Evolutionary conservation across 2,113 vertebrate species (phyloP).

Genomic region (Glaucidium brasilianum): DNA sequence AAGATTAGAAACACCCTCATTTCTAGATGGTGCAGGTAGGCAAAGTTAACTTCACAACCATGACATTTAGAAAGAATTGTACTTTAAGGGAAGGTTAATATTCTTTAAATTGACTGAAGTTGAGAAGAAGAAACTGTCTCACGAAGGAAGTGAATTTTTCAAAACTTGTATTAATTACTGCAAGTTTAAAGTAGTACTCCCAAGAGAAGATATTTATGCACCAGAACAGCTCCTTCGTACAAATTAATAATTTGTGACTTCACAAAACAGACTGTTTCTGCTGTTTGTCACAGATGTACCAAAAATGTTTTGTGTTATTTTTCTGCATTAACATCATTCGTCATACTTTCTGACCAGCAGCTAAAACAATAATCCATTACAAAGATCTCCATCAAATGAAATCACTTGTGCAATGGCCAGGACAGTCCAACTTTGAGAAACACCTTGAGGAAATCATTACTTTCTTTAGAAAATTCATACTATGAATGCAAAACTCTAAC

Average conservation of each 20-base stretch:
- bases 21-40: background rate
- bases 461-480: background rate
- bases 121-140: background rate
- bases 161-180: background rate
- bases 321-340: slow-evolving; percentile 13
- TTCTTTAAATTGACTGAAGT: background rate
- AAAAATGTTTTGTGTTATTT: background rate
- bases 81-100: background rate
- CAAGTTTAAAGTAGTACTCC: background rate
- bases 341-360: background rate
- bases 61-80: background rate
- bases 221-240: background rate
- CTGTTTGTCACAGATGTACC: background rate
- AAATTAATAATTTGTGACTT: background rate
- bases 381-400: background rate
- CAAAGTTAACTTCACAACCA: background rate
- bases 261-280: background rate
- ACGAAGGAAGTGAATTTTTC: background rate
- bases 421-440: background rate
- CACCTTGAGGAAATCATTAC: background rate
- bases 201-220: background rate
- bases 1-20: background rate
- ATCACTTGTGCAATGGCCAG: background rate
- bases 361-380: background rate
- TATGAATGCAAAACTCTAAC: background rate